Evolutionary conservation across 2,113 vertebrate genomes (phyloP).

Genomic region (Glareola pratincola): DNA sequence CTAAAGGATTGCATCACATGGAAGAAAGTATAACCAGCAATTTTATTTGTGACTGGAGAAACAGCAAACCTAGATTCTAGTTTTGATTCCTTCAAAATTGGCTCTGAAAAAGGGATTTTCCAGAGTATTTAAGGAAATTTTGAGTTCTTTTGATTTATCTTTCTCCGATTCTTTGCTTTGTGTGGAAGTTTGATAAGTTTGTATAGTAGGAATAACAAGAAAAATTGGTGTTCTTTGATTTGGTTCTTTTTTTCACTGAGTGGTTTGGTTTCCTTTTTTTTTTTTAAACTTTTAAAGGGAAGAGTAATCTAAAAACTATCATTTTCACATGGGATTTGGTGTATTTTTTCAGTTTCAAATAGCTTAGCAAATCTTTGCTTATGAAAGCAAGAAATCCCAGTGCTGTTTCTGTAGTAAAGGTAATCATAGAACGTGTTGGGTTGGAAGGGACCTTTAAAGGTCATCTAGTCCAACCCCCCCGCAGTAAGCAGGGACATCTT

Average conservation of each 20-base stretch:
- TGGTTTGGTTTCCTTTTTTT: neutral
- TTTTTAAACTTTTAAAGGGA: neutral
- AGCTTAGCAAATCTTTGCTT: neutral
- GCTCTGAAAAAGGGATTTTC: neutral
- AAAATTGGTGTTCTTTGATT: neutral
- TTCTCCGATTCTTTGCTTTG: neutral
- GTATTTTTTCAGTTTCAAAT: neutral
- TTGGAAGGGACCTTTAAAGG: no score
- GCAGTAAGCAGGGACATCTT: no score
- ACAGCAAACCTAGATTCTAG: neutral
- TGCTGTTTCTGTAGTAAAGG: neutral
- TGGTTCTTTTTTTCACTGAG: neutral
- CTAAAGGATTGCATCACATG: neutral
- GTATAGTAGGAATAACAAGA: neutral
- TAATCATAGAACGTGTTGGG: neutral
- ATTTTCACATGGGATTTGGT: neutral
- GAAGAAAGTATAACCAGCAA: neutral
- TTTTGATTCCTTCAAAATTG: neutral
- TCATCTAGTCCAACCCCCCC: no score
- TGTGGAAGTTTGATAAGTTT: neutral
- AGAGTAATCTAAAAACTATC: neutral
- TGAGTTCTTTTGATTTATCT: neutral
- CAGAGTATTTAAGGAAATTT: neutral
- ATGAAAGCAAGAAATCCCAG: neutral
- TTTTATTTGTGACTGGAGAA: neutral